Evolutionary conservation across 2,797 vertebrate genomes (phyloP).

Genomic region (Melanotaenia trifasciata): DNA sequence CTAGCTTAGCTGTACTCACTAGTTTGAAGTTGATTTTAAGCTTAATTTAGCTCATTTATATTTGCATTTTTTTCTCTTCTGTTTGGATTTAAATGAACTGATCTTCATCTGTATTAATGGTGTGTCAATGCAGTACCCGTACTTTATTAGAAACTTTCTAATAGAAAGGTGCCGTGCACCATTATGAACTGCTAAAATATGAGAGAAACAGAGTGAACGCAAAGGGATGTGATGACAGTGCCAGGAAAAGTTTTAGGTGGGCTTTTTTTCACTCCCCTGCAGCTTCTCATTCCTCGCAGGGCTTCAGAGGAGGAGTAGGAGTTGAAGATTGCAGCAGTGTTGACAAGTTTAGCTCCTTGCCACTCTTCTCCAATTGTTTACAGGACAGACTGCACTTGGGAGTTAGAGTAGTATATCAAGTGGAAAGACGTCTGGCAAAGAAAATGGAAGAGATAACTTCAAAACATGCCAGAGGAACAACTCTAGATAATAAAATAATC

Average conservation of each 20-base stretch:
- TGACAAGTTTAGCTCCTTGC: conserved; percentile 51
- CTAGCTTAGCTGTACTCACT: background rate
- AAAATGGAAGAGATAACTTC: conserved; percentile 40
- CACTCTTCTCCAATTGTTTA: conserved; percentile 27
- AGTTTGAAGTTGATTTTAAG: background rate
- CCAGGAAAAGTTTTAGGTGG: conserved; percentile 37
- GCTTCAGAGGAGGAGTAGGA: conserved; percentile 42
- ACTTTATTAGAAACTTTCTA: conserved; percentile 52
- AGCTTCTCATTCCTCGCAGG: conserved; percentile 33
- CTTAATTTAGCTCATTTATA: background rate
- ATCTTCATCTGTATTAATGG: conserved; percentile 10
- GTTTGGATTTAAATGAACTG: conserved; percentile 6
- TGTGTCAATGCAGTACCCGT: conserved; percentile 28
- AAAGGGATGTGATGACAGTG: conserved; percentile 52
- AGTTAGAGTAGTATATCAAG: conserved; percentile 49
- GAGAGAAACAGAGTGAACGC: conserved; percentile 42
- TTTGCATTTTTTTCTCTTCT: background rate
- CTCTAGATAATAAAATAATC: conserved; percentile 66
- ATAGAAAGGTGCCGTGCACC: conserved; percentile 47
- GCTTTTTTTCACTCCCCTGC: background rate
- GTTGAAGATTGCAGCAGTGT: conserved; percentile 42
- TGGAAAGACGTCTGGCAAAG: conserved; percentile 52
- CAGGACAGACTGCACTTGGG: conserved; percentile 31
- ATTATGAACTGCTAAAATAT: conserved; percentile 46
- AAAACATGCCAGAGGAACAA: conserved; percentile 53